Evolutionary conservation across 2,888 invertebrate species (phyloP).

Genomic region (Tiliacea citrago): DNA sequence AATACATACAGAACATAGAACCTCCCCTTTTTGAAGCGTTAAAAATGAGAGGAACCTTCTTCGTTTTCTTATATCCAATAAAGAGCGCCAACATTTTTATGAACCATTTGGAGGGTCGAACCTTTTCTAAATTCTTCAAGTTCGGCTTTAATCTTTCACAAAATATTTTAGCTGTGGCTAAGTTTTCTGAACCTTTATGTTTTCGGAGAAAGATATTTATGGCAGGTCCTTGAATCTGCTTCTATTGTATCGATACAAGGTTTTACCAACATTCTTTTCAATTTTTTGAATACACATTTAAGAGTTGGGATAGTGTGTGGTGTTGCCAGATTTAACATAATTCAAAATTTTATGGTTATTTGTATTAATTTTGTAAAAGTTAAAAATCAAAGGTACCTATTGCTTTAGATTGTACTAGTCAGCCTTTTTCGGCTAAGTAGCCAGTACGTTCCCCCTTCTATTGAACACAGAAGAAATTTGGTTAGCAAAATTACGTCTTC

Average conservation of each 20-base stretch:
- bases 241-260: constrained; percentile 57
- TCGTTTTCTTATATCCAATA: constrained; percentile 82
- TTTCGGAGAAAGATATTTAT: constrained; percentile 71
- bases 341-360: background rate
- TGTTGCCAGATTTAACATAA: background rate
- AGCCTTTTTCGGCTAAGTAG: background rate
- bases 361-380: background rate
- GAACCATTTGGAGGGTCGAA: constrained; percentile 79
- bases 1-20: background rate
- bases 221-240: constrained; percentile 58
- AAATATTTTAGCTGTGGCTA: constrained; percentile 79
- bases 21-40: background rate
- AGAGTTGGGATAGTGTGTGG: background rate
- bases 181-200: constrained; percentile 79
- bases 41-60: constrained; percentile 66
- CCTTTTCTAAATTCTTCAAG: constrained; percentile 82
- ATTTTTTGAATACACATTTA: background rate
- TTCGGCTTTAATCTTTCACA: constrained; percentile 83
- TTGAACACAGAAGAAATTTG: background rate
- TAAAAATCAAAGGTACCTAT: background rate
- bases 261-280: constrained; percentile 21
- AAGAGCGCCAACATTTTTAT: constrained; percentile 83
- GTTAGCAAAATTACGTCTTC: background rate
- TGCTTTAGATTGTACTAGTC: background rate
- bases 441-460: background rate